Conservation (phyloP, 2,113 vertebrate species). For the Pelobates fuscus region DNA sequence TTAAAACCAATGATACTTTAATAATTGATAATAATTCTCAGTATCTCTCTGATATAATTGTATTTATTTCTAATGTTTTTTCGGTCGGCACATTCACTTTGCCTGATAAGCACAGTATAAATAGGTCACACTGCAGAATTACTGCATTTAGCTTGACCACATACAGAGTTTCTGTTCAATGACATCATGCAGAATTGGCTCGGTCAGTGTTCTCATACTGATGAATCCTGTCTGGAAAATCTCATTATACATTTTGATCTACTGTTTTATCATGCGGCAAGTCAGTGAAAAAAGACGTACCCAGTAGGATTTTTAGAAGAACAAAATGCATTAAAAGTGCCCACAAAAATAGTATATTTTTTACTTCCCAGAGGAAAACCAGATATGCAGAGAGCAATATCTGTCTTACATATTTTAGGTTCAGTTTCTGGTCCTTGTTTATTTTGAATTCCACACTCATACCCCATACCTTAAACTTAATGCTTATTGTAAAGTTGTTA, state of each 20-base stretch:
- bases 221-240: conserved; percentile 6
- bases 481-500: too few species aligned
- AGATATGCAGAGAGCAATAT: too few species aligned
- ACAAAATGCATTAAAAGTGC: conserved; percentile 2
- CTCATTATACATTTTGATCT: conserved; percentile 9
- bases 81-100: not conserved
- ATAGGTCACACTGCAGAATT: not conserved
- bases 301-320: not conserved
- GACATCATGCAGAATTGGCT: conserved; percentile 1
- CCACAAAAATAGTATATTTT: not conserved
- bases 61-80: not conserved
- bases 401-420: too few species aligned
- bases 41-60: too few species aligned
- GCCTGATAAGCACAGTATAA: not conserved
- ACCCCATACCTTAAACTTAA: too few species aligned
- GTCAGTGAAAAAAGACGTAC: not conserved
- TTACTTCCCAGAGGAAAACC: not conserved
- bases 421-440: too few species aligned
- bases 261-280: not conserved
- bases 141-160: not conserved
- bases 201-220: not conserved
- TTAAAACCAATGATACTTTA: too few species aligned
- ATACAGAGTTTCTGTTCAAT: not conserved
- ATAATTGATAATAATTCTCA: too few species aligned
- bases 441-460: too few species aligned